Evolutionary conservation across 92 coral and sea anemone genomes (phyloP), one percentile per base, ranked within the genome.

Genomic region (Hydrozoanthus gracilis): DNA sequence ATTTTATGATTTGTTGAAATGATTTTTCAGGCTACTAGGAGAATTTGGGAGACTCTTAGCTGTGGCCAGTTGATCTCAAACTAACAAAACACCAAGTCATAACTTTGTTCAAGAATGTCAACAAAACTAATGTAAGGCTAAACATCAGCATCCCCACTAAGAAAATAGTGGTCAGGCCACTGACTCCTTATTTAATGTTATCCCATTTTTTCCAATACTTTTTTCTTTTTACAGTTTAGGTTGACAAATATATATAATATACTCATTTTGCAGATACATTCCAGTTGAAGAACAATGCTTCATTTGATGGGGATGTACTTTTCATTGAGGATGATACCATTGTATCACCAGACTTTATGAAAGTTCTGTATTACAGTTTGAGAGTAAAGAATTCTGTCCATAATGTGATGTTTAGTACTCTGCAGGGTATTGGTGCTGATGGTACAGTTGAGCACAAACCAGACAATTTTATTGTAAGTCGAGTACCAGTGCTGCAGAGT

Each of bases 291-390:
- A 86, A 86, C 71, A 94, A 94, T 77, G 91, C 83, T 68, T 86
- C 95, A 49, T 94, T 89, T 62, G 84, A 79, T 60, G 94, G 98
- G 15, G 99, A 96, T 87, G 95, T 96, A 5, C 92, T 96, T 71
- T 96, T 96, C 56, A 88, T 96, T 52, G 99, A 96, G 74, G 99
- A 96, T 70, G 99, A 96, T 89, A 73, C 95, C 8, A 92, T 96
- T 52, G 84, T 96, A 47, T 91, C 99, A 7, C 93, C 97, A 3
- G 99, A 96, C 91, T 96, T 96, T 74, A 91, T 96, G 97, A 96
- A 95, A 65, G 96, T 92, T 68, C 90, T 89, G 93, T 95, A 98
- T 96, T 96, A 89, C 84, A 82, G 93, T 15, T 89, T 94, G 62
- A 87, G 61, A 60, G 98, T 96, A 65, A 96, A 96, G 89, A 95